Conservation (phyloP, 2,797 vertebrate genomes). For the Sphenodon punctatus region DNA sequence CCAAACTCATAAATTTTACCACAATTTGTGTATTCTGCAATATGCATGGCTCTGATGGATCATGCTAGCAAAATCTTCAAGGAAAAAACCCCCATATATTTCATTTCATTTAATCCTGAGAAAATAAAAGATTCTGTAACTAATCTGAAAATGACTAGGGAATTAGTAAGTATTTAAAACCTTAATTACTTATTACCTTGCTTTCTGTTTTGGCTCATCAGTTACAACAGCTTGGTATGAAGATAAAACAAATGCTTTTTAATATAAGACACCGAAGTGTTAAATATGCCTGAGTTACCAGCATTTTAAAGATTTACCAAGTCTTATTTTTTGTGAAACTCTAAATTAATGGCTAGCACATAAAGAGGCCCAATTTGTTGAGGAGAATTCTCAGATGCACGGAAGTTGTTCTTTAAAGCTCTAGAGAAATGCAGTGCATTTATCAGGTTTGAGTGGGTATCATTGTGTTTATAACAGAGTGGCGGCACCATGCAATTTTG, state of each 20-base stretch:
- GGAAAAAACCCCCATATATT: slow-evolving; percentile 8
- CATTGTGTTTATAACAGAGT: slow-evolving; percentile 81
- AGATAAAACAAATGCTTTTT: slow-evolving; percentile 1
- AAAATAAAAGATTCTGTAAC: slow-evolving; percentile 72
- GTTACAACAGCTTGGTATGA: neutral
- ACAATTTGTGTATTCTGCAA: neutral
- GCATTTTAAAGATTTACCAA: slow-evolving; percentile 47
- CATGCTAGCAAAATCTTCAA: neutral
- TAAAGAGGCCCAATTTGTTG: slow-evolving; percentile 18
- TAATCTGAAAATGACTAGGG: slow-evolving; percentile 71
- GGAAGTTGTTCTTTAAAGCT: slow-evolving; percentile 69
- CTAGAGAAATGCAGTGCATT: slow-evolving; percentile 76
- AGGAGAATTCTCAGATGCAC: slow-evolving; percentile 40
- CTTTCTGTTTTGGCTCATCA: slow-evolving; percentile 55
- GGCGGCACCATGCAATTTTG: slow-evolving; percentile 89
- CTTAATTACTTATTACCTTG: slow-evolving; percentile 62
- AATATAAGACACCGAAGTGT: slow-evolving; percentile 1
- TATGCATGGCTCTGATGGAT: accelerated
- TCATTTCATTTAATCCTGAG: slow-evolving; percentile 57
- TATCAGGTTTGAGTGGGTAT: slow-evolving; percentile 83
- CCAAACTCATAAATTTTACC: accelerated
- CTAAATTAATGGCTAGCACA: neutral
- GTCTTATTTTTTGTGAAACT: slow-evolving; percentile 35
- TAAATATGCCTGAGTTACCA: slow-evolving; percentile 12
- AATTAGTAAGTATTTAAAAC: slow-evolving; percentile 69